phyloP scores from a whole-genome alignment of 2,888 invertebrate species.

The Nematopogon swammerdamellus region DNA sequence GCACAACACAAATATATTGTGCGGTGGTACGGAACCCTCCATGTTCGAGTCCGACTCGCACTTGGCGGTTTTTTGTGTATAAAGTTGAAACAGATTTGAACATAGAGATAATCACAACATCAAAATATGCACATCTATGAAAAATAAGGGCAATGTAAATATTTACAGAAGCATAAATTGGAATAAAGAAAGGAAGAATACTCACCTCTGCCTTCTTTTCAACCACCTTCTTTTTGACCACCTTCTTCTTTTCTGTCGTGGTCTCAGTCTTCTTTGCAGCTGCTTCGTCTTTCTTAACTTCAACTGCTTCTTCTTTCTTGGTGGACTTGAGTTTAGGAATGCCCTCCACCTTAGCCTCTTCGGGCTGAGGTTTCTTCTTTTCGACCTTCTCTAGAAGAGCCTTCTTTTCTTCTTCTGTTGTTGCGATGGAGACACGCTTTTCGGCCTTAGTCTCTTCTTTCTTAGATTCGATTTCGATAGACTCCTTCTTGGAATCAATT shows the following conservation, averaged over 20 bases:
- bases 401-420: slow-evolving; percentile 49
- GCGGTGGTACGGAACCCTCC: no score
- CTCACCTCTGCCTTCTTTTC: slow-evolving; percentile 49
- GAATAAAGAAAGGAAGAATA: no score
- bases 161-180: no score
- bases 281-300: slow-evolving; percentile 39
- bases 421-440: slow-evolving; percentile 16
- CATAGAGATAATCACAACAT: no score
- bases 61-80: no score
- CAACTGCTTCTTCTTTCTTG: slow-evolving; percentile 46
- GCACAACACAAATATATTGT: no score
- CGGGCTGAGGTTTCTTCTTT: slow-evolving; percentile 44
- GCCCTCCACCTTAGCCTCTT: slow-evolving; percentile 59
- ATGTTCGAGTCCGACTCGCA: no score
- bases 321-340: slow-evolving; percentile 59
- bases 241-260: slow-evolving; percentile 34
- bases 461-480: slow-evolving; percentile 30
- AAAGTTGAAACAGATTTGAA: no score
- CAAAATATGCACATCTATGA: slow-evolving; percentile 15
- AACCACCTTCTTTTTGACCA: slow-evolving; percentile 47
- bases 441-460: slow-evolving; percentile 25
- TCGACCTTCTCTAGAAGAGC: slow-evolving; percentile 47
- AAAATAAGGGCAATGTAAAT: no score
- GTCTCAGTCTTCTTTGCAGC: slow-evolving; percentile 40
- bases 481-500: slow-evolving; percentile 27